These are phyloP conservation scores for Blera fallax DNA, from an alignment of 2,888 invertebrate genomes.

Conservation along the genomic window DNA sequence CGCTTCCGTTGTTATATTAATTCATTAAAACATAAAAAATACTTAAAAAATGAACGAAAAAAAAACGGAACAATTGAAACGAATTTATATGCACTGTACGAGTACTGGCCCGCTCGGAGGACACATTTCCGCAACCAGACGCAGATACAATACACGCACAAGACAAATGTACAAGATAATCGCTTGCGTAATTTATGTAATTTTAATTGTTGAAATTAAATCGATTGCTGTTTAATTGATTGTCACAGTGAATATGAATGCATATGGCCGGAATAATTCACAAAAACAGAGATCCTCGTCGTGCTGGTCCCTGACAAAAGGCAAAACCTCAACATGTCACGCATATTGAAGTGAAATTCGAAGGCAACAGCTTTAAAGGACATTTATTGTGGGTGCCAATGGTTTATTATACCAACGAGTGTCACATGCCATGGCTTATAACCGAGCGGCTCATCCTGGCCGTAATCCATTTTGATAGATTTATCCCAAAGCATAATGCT, in stretches of 20 bases:
- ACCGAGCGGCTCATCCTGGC: background rate
- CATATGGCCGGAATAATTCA: slow-evolving; percentile 37
- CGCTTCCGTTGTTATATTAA: slow-evolving; percentile 55
- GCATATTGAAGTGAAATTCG: background rate
- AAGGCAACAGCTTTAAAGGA: slow-evolving; percentile 54
- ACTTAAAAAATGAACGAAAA: too few relatives aligned
- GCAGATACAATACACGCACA: slow-evolving; percentile 50
- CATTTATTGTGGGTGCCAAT: slow-evolving; percentile 10
- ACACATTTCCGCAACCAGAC: slow-evolving; percentile 36
- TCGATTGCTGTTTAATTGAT: slow-evolving; percentile 72
- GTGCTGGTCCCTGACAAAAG: background rate
- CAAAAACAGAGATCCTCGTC: slow-evolving; percentile 6
- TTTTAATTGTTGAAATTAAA: slow-evolving; percentile 73
- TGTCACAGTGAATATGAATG: slow-evolving; percentile 69
- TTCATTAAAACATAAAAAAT: slow-evolving; percentile 25
- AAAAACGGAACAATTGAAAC: slow-evolving; percentile 34
- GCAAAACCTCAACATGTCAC: slow-evolving; percentile 63
- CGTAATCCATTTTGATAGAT: slow-evolving; percentile 61
- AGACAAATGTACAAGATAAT: slow-evolving; percentile 73
- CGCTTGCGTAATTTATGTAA: slow-evolving; percentile 71
- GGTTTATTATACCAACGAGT: background rate
- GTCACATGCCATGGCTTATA: slow-evolving; percentile 54
- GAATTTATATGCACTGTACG: slow-evolving; percentile 20
- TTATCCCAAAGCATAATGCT: slow-evolving; percentile 17
- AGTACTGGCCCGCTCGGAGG: background rate